Conservation (phyloP, 2,113 vertebrate species). For the Ictalurus furcatus region DNA sequence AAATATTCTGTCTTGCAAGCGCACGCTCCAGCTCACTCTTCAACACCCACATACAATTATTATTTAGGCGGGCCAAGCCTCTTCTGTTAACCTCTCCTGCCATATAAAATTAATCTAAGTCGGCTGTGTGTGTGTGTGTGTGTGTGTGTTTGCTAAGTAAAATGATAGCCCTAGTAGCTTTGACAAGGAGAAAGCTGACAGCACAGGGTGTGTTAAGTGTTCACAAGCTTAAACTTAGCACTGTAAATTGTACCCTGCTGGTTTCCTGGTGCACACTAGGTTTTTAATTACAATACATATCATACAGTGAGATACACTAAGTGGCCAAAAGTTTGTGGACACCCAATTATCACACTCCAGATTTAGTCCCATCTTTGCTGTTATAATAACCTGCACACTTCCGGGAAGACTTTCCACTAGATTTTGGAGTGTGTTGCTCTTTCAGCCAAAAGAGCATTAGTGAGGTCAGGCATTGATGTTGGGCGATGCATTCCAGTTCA, state of each 20-base stretch:
- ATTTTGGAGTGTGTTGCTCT: background rate
- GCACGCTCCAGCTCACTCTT: background rate
- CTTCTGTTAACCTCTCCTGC: conserved; percentile 31
- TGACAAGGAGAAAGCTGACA: conserved; percentile 29
- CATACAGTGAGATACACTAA: background rate
- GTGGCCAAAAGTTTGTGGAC: background rate
- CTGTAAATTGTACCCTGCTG: conserved; percentile 11
- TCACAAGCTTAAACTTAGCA: background rate
- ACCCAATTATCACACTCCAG: background rate
- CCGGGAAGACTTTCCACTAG: background rate
- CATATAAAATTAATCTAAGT: conserved; percentile 28
- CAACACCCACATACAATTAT: conserved; percentile 2
- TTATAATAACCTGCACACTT: background rate
- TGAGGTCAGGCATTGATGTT: background rate
- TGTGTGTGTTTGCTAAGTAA: background rate
- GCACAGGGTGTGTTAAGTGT: background rate
- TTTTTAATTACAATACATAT: background rate
- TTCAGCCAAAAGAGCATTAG: too few species aligned
- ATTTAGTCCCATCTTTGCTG: background rate
- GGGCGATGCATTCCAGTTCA: background rate
- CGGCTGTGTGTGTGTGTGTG: background rate
- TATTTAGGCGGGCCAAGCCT: conserved; percentile 18
- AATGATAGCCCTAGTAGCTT: background rate
- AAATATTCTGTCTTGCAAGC: conserved; percentile 17
- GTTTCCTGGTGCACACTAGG: background rate